Evolutionary conservation across 2,797 vertebrate genomes (phyloP), one percentile per base, ranked within the genome.

Genomic region (Danio choprae): DNA sequence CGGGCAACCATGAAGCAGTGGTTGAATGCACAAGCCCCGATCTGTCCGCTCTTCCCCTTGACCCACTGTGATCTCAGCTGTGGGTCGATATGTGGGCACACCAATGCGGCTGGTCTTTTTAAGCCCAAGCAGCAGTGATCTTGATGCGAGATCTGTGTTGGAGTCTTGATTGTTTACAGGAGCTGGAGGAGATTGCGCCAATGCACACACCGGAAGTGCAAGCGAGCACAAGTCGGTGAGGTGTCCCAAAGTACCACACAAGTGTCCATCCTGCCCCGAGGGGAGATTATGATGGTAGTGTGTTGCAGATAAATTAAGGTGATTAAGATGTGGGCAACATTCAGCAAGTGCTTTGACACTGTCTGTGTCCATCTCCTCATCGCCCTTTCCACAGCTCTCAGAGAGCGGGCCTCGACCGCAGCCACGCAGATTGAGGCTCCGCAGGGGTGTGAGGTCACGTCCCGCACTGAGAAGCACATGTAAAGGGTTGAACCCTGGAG

Each of bases 221-320:
- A 99, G 91, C 0, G 96, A 97, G 4, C 91, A 92, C 70, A 99
- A 92, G 62, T 90, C 84, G 71, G 87, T 76, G 22, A 99, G 92
- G 43, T 90, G 92, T 70, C 94, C 94, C 79, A 99, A 88, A 67
- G 96, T 91, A 68, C 93, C 92, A 84, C 97, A 98, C 73, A 99
- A 90, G 87, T 99, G 98, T 8, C 87, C 87, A 55, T 95, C 95
- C 11, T 92, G 90, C 0, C 93, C 88, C 85, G 92, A 93, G 71
- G 43, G 38, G 15, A 83, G 74, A 41, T 89, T 86, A 0, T 93
- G 91, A 64, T 99, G 97, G 75, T 98, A 97, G 87, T 99, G 98
- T 4, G 95, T 97, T 10, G 96, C 96, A 1, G 97, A 97, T 46
- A 99, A 92, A 88, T 99, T 99, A 83, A 99, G 92, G 87, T 97